These are phyloP conservation scores for Ecliptopera silaceata DNA, from an alignment of 2,888 invertebrate species.

Conservation along the genomic window DNA sequence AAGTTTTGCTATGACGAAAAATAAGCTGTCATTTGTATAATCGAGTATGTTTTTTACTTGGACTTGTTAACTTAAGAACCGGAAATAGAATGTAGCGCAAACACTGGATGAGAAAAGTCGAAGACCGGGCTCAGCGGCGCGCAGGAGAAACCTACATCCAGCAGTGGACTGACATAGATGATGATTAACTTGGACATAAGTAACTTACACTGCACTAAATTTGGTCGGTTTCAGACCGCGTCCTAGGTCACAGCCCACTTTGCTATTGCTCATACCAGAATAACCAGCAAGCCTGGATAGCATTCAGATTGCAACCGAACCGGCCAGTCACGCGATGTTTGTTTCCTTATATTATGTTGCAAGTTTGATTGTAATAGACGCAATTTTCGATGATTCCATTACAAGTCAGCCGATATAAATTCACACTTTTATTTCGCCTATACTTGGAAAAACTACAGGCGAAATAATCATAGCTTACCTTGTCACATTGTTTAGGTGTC, in stretches of 20 bases:
- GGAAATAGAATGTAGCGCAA: too few species aligned
- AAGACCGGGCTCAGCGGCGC: too few species aligned
- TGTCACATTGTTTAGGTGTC: too few species aligned
- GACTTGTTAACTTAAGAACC: too few species aligned
- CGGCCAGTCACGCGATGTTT: conserved; percentile 23
- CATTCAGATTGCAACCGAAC: conserved; percentile 29
- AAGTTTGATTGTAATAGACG: conserved; percentile 20
- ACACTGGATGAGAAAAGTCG: too few species aligned
- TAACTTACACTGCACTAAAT: neutral
- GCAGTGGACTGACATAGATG: too few species aligned
- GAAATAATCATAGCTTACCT: neutral
- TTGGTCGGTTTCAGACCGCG: conserved; percentile 7
- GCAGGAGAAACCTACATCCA: too few species aligned
- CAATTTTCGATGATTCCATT: conserved; percentile 15
- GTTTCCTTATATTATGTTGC: conserved; percentile 26
- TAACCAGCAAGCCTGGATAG: conserved; percentile 20
- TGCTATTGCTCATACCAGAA: conserved; percentile 20
- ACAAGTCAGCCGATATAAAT: neutral
- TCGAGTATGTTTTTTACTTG: too few species aligned
- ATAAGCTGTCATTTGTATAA: too few species aligned
- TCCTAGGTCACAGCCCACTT: conserved; percentile 24
- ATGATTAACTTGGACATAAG: too few species aligned
- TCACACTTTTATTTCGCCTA: too few species aligned
- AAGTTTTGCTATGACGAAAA: too few species aligned
- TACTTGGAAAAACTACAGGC: neutral